A percentile compares a stretch with the other conserved stretches of the same genome.
phyloP scores from a whole-genome alignment of 1,140 invertebrate species.

The Euschistus heros region DNA sequence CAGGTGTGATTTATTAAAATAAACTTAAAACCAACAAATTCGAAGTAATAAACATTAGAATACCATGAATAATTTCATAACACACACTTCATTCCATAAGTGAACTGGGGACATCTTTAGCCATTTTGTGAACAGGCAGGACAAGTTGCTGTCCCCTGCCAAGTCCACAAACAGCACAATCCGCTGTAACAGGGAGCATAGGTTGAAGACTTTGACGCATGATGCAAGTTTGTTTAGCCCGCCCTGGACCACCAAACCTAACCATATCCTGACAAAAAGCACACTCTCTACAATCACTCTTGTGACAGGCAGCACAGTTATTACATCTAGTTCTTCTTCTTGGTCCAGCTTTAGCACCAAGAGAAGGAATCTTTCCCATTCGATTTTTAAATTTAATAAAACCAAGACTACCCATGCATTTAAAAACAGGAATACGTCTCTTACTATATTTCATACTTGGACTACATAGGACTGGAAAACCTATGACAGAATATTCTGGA shows the following conservation, averaged over 20 bases:
- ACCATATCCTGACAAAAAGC: slow-evolving; percentile 94
- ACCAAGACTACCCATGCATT: slow-evolving; percentile 1
- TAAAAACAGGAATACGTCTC: slow-evolving; percentile 15
- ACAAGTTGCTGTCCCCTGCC: slow-evolving; percentile 68
- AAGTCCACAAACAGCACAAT: slow-evolving; percentile 76
- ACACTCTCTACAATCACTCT: slow-evolving; percentile 86
- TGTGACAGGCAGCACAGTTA: slow-evolving; percentile 84
- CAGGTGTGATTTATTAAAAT: too few relatives aligned
- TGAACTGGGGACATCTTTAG: slow-evolving; percentile 35
- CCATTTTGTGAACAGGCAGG: slow-evolving; percentile 40
- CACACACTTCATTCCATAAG: slow-evolving; percentile 78
- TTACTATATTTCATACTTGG: slow-evolving; percentile 26
- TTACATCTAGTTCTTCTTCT: slow-evolving; percentile 50
- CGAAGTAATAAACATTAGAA: too few relatives aligned
- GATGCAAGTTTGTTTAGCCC: slow-evolving; percentile 89
- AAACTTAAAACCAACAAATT: too few relatives aligned
- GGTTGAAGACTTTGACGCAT: slow-evolving; percentile 88
- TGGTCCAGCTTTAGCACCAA: slow-evolving; percentile 28
- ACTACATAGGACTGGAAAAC: slow-evolving; percentile 34
- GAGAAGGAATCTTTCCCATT: slow-evolving; percentile 1
- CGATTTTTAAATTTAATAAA: background rate
- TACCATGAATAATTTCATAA: slow-evolving; percentile 87
- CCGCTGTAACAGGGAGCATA: slow-evolving; percentile 81
- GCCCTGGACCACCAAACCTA: slow-evolving; percentile 85
- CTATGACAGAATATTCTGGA: slow-evolving; percentile 69